These are phyloP conservation scores for pig (Sus scrofa) DNA, from an alignment of 2,113 vertebrate genomes.

Conservation along the genomic window DNA sequence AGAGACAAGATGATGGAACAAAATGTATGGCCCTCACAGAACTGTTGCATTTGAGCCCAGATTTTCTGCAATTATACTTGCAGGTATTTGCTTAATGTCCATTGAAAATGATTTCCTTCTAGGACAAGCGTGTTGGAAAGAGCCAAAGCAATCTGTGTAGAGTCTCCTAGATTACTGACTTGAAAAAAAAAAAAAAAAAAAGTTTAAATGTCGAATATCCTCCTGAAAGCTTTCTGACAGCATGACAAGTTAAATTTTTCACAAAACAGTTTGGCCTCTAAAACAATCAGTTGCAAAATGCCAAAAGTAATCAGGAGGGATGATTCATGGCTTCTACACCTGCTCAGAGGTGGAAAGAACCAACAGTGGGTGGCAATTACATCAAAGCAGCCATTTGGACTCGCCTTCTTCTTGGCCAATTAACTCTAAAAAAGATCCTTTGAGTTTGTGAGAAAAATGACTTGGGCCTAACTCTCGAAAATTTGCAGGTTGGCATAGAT, in stretches of 20 bases:
- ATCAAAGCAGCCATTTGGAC: conserved; percentile 10
- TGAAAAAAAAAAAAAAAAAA: conserved; percentile 69
- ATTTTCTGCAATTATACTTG: neutral
- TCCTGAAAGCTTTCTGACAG: conserved; percentile 81
- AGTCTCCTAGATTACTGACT: conserved; percentile 65
- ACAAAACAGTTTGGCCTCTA: conserved; percentile 75
- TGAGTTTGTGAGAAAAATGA: conserved; percentile 26
- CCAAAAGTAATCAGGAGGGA: conserved; percentile 63
- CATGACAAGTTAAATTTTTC: conserved; percentile 78
- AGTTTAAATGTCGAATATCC: conserved; percentile 66
- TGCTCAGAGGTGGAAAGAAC: conserved; percentile 50
- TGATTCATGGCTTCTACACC: conserved; percentile 74
- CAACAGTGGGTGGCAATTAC: conserved; percentile 56
- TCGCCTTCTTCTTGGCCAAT: conserved; percentile 62
- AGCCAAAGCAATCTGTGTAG: conserved; percentile 31
- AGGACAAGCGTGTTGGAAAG: conserved; percentile 20
- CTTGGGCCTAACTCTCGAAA: conserved; percentile 27
- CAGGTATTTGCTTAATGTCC: neutral
- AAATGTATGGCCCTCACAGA: neutral
- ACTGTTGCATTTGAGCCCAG: neutral
- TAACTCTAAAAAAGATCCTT: conserved; percentile 58
- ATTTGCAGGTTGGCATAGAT: neutral
- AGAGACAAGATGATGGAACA: neutral
- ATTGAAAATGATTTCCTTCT: neutral
- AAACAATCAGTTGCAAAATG: conserved; percentile 80